phyloP scores from a whole-genome alignment of 2,113 vertebrate species.

The Porphyrio hochstetteri region DNA sequence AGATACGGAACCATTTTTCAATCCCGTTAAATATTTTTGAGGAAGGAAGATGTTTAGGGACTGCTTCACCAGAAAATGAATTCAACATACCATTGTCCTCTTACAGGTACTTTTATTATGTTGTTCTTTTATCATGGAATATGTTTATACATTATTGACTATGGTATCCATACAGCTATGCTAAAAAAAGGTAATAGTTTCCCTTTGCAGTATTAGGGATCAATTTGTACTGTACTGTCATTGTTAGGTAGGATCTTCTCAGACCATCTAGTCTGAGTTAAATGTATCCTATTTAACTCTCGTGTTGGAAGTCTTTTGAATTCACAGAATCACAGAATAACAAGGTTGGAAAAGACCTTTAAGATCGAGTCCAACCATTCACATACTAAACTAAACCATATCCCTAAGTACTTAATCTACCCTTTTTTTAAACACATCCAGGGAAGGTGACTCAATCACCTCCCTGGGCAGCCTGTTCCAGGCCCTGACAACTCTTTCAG shows the following conservation, averaged over 20 bases:
- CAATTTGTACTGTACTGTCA: neutral
- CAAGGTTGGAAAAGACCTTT: no score
- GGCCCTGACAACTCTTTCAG: no score
- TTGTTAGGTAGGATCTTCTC: neutral
- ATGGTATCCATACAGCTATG: neutral
- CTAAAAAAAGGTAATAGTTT: neutral
- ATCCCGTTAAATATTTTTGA: conserved; percentile 88
- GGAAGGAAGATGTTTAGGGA: conserved; percentile 84
- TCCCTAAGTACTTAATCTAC: no score
- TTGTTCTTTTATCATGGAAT: neutral
- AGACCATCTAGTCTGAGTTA: neutral
- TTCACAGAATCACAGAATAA: no score
- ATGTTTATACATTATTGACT: neutral
- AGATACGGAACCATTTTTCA: conserved; percentile 97
- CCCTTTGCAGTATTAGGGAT: no score
- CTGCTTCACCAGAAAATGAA: conserved; percentile 84
- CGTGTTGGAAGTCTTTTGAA: neutral
- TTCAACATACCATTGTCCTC: conserved; percentile 91
- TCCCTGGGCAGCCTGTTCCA: no score
- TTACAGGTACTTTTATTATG: conserved; percentile 81
- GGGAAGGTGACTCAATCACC: no score
- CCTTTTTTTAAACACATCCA: no score
- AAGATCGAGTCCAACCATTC: no score
- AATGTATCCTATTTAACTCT: neutral
- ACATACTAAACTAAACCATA: no score